phyloP scores from a whole-genome alignment of 2,888 invertebrate species.

The Endomychus coccineus region DNA sequence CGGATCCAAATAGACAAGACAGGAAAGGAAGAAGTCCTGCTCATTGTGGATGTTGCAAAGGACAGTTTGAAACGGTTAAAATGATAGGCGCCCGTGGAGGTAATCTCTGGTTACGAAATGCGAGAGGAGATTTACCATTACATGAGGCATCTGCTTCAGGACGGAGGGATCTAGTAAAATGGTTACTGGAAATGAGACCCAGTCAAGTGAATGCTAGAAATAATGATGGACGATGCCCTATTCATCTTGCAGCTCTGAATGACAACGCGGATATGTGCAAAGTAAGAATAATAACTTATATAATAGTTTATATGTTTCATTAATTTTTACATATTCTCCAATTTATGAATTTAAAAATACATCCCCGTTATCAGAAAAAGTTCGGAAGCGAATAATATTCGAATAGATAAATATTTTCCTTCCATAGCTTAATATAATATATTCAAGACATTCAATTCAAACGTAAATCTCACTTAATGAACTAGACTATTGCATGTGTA shows the following conservation, averaged over 20 bases:
- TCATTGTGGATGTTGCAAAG: constrained; percentile 93
- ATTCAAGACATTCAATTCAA: no score
- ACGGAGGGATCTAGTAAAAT: constrained; percentile 77
- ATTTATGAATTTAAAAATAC: no score
- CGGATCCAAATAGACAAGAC: constrained; percentile 89
- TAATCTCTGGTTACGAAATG: constrained; percentile 86
- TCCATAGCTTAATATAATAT: no score
- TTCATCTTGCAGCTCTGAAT: constrained; percentile 90
- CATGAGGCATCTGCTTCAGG: constrained; percentile 96
- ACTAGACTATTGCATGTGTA: no score
- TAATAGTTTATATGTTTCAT: no score
- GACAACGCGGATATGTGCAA: constrained; percentile 93
- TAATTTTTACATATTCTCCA: no score
- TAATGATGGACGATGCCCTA: constrained; percentile 84
- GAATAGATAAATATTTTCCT: no score
- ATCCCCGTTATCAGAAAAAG: no score
- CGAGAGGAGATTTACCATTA: constrained; percentile 88
- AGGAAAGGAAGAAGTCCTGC: constrained; percentile 87
- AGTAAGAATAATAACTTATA: constrained; percentile 35
- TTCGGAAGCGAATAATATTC: no score
- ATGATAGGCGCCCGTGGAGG: constrained; percentile 66
- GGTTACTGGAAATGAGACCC: constrained; percentile 77
- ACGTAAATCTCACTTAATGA: no score
- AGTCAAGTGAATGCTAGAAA: constrained; percentile 82
- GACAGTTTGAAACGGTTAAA: constrained; percentile 68